Percentiles rank a stretch among this genome's conserved stretches.
phyloP scores from a whole-genome alignment of 1,140 invertebrate species.

The Notospermus geniculatus region DNA sequence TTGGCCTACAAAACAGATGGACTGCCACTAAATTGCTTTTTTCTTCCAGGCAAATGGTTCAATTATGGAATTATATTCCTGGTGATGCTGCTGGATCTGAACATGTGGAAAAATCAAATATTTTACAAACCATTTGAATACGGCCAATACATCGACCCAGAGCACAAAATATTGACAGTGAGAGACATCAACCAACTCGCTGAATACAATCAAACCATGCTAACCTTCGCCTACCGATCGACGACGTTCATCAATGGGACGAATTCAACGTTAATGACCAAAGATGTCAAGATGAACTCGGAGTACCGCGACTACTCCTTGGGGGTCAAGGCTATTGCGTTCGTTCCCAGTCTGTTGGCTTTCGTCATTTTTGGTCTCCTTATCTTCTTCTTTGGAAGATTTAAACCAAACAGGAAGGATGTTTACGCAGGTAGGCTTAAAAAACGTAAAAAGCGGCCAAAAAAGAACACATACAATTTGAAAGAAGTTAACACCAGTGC shows the following conservation, averaged over 20 bases:
- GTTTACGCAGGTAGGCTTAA: slow-evolving; percentile 47
- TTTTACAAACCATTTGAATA: slow-evolving; percentile 60
- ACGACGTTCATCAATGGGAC: slow-evolving; percentile 52
- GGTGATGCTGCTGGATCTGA: slow-evolving; percentile 62
- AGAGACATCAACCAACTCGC: slow-evolving; percentile 48
- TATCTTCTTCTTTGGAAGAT: slow-evolving; percentile 58
- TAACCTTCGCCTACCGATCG: slow-evolving; percentile 54
- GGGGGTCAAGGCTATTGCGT: slow-evolving; percentile 57
- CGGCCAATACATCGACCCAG: slow-evolving; percentile 59
- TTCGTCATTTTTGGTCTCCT: slow-evolving; percentile 58
- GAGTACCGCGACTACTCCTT: slow-evolving; percentile 58
- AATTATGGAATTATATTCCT: slow-evolving; percentile 63
- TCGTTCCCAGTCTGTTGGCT: slow-evolving; percentile 54
- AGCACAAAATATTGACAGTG: slow-evolving; percentile 58
- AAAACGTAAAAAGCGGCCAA: slow-evolving; percentile 31
- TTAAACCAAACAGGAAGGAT: slow-evolving; percentile 49
- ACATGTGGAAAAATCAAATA: slow-evolving; percentile 66
- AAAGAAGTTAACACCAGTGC: too few relatives aligned
- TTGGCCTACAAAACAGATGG: too few relatives aligned
- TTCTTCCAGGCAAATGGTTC: slow-evolving; percentile 62
- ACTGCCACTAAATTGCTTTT: too few relatives aligned
- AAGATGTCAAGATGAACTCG: slow-evolving; percentile 60
- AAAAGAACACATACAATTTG: too few relatives aligned
- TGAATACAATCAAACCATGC: slow-evolving; percentile 48
- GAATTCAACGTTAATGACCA: slow-evolving; percentile 46